Base-by-base conservation (phyloP, 2,797 vertebrate species). In the Syngnathus rostellatus region DNA sequence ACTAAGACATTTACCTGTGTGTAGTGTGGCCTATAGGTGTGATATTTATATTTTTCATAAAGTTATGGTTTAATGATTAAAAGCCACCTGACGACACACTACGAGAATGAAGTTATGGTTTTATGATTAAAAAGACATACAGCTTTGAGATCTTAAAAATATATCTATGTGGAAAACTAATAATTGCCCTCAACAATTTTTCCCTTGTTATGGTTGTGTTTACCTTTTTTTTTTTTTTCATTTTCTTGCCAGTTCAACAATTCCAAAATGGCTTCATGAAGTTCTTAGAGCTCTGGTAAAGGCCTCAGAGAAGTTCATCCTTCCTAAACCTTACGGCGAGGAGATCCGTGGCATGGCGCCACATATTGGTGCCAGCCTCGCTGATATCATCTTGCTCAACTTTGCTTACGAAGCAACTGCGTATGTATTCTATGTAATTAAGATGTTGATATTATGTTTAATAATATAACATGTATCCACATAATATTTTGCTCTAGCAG, bases 361-460 rank as follows among this genome's bases (percentile, higher is more conserved):
- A 0, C 71, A 81, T 0, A 64, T 94, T 7, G 90, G 86, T 55
- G 5, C 88, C 19, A 86, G 67, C 7, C 72, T 93, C 0, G 83
- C 90, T 0, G 94, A 98, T 1, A 73, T 92, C 25, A n/a, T 99
- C 40, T 73, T 96, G 3, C 80, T 96, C 8, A 99, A 98, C 85
- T 90, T 98, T 37, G 92, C 90, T 74, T 98, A 98, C 31, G 97
- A 99, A 86, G 81, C 89, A 19, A 87, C 91, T 0, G 94, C 93
- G 97, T 98, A 89, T 82, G 95, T 94, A 71, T 11, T 23, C 19
- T 31, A 68, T 25, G 5, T 1, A 25, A 21, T 67, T 17, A 1
- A 17, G 14, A 50, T 41, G 6, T 50, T 17, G 3, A 16, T 21
- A 41, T n/a, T 0, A 40, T 21, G 38, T 31, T 5, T 14, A 16